Evolutionary conservation across 2,113 vertebrate genomes (phyloP).

Genomic region (Tichodroma muraria): DNA sequence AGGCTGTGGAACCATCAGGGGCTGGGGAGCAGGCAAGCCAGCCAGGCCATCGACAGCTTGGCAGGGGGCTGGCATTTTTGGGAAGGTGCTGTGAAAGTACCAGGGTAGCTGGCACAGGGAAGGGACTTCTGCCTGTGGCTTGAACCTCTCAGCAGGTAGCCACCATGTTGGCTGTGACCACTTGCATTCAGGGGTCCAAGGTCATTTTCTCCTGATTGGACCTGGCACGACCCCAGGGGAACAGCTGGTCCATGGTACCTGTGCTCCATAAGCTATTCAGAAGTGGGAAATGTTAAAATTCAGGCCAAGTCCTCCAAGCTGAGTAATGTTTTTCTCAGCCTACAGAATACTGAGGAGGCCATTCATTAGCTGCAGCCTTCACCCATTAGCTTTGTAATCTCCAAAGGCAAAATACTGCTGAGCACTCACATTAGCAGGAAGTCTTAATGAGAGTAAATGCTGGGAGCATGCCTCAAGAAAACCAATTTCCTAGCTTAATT

Average conservation of each 20-base stretch:
- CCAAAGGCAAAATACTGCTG: conserved; percentile 16
- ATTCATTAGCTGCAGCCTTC: neutral
- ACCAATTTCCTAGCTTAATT: conserved; percentile 2
- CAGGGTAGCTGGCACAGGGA: neutral
- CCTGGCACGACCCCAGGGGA: fast-evolving
- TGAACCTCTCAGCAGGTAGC: neutral
- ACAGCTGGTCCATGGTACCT: neutral
- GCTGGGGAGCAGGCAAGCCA: fast-evolving
- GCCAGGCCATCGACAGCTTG: fast-evolving
- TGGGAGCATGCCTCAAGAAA: neutral
- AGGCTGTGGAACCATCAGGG: fast-evolving
- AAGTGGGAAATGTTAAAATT: neutral
- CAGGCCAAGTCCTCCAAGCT: neutral
- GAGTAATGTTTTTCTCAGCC: neutral
- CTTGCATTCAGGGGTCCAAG: fast-evolving
- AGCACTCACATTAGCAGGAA: conserved; percentile 1
- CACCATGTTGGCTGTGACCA: fast-evolving
- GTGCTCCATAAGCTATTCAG: neutral
- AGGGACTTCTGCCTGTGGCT: neutral
- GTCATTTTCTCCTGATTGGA: neutral
- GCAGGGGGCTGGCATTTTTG: neutral
- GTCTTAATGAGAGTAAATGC: conserved; percentile 30
- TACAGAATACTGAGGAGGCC: neutral
- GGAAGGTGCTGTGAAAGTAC: neutral
- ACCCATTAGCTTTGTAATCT: neutral